Percentiles rank a stretch among this genome's conserved stretches.
These are phyloP conservation scores for Subanguina moxae DNA, from an alignment of 1,140 invertebrate species.

Conservation along the genomic window DNA sequence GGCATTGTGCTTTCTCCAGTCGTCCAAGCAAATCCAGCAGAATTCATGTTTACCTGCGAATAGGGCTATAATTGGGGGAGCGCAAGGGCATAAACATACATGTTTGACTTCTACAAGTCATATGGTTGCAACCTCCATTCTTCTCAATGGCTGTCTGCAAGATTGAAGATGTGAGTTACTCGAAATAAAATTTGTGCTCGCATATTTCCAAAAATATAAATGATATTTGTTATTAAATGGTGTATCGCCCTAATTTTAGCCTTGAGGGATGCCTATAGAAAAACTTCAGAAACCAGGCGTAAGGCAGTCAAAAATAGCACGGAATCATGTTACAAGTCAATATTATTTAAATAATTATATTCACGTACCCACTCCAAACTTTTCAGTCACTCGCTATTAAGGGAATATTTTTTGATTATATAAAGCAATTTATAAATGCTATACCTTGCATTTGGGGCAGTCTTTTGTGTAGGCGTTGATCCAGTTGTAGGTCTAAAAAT, in stretches of 20 bases:
- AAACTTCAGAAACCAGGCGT: too few relatives aligned
- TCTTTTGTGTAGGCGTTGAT: slow-evolving; percentile 94
- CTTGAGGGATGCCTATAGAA: too few relatives aligned
- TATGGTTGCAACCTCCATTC: slow-evolving; percentile 98
- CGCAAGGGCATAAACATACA: slow-evolving; percentile 75
- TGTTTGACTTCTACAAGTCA: slow-evolving; percentile 96
- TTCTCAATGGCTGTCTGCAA: slow-evolving; percentile 95
- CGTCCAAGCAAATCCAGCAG: slow-evolving; percentile 97
- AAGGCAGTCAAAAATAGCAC: too few relatives aligned
- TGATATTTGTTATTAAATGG: too few relatives aligned
- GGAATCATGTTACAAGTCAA: too few relatives aligned
- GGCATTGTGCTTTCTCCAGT: slow-evolving; percentile 95
- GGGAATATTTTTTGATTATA: not conserved
- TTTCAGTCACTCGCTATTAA: too few relatives aligned
- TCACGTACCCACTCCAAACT: too few relatives aligned
- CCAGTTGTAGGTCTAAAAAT: slow-evolving; percentile 93
- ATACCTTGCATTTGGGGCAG: slow-evolving; percentile 49
- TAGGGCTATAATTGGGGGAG: slow-evolving; percentile 77
- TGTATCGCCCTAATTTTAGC: too few relatives aligned
- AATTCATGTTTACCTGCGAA: slow-evolving; percentile 72
- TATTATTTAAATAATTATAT: too few relatives aligned
- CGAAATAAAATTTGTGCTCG: not conserved
- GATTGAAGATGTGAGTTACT: not conserved
- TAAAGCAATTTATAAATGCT: slow-evolving; percentile 8
- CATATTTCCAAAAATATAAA: too few relatives aligned